Conservation (phyloP, 2,888 invertebrate species). For the Sthenelais limicola region DNA sequence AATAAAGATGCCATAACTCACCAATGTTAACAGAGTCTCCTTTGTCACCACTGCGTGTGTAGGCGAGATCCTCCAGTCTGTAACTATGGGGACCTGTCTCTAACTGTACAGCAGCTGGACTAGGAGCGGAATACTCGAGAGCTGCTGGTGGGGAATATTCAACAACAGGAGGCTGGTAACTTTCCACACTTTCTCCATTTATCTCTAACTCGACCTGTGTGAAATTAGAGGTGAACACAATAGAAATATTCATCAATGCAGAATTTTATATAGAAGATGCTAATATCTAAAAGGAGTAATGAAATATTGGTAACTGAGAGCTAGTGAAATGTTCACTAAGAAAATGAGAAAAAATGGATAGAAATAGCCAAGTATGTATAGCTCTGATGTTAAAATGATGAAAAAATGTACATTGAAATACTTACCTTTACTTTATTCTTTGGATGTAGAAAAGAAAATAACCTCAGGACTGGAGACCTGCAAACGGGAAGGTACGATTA, state of each 20-base stretch:
- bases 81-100: slow-evolving; percentile 59
- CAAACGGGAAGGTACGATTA: no score
- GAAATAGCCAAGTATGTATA: no score
- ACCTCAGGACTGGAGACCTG: slow-evolving; percentile 72
- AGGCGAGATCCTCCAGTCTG: slow-evolving; percentile 72
- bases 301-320: no score
- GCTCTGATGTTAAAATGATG: no score
- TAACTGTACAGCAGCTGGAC: slow-evolving; percentile 39
- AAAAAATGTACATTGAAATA: no score
- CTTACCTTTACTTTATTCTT: slow-evolving; percentile 69
- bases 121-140: slow-evolving; percentile 41
- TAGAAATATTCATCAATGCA: no score
- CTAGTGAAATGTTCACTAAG: no score
- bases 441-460: slow-evolving; percentile 73
- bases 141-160: neutral
- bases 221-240: neutral
- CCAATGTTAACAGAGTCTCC: slow-evolving; percentile 74
- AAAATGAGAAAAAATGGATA: no score
- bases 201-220: slow-evolving; percentile 63
- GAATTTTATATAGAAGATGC: no score
- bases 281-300: no score
- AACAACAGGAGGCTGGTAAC: slow-evolving; percentile 50
- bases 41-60: slow-evolving; percentile 75
- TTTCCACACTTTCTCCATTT: slow-evolving; percentile 61
- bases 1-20: no score